Conservation (phyloP, 2,113 vertebrate genomes). For the Suricata suricatta region DNA sequence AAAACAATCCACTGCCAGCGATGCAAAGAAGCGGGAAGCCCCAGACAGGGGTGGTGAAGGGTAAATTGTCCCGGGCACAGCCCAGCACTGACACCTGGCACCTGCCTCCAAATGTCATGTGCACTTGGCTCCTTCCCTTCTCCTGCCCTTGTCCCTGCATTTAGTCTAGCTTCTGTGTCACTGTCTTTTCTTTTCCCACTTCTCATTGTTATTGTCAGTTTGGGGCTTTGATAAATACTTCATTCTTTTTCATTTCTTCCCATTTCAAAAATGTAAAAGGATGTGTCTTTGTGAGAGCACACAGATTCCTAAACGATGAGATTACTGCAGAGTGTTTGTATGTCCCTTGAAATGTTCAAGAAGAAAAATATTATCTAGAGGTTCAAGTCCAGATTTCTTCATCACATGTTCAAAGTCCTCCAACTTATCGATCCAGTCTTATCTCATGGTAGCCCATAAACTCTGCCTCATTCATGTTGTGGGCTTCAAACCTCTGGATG, state of each 20-base stretch:
- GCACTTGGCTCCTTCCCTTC: not conserved
- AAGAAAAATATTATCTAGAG: not conserved
- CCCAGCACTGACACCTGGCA: not conserved
- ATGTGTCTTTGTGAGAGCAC: not conserved
- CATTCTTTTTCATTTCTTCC: not conserved
- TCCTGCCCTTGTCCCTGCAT: not conserved
- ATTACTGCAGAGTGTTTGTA: not conserved
- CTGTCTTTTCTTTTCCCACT: not conserved
- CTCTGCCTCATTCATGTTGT: not conserved
- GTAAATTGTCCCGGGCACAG: not conserved
- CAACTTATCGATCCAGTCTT: not conserved
- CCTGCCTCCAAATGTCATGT: not conserved
- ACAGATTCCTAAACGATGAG: not conserved
- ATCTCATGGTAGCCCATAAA: not conserved
- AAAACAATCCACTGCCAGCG: not conserved
- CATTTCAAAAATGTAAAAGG: slow-evolving; percentile 23
- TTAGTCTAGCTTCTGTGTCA: not conserved
- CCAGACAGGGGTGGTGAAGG: not conserved
- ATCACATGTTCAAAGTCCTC: not conserved
- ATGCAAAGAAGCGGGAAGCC: not conserved
- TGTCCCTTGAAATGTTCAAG: not conserved
- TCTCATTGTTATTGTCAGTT: not conserved
- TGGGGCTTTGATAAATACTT: not conserved
- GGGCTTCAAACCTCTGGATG: not conserved
- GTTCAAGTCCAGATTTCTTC: slow-evolving; percentile 17